A percentile compares a stretch with the other conserved stretches of the same genome.
Conservation (phyloP, 2,888 invertebrate species). For the Cantharis rustica region DNA sequence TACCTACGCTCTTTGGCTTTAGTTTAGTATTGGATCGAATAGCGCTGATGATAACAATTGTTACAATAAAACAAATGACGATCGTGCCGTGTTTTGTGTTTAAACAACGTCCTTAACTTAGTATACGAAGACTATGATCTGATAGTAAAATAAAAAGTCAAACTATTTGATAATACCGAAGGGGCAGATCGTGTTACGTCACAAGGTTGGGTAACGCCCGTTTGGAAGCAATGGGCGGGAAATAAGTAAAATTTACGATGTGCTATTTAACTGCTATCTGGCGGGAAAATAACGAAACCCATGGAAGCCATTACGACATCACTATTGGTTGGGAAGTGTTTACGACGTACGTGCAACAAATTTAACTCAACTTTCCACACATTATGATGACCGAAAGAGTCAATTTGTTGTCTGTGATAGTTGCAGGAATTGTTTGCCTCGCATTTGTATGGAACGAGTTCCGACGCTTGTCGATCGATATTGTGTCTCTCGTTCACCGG, state of each 20-base stretch:
- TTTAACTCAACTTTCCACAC: constrained; percentile 18
- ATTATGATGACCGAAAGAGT: constrained; percentile 26
- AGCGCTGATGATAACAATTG: not conserved
- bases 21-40: not conserved
- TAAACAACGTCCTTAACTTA: not conserved
- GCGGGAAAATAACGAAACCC: constrained; percentile 58
- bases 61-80: not conserved
- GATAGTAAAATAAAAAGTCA: constrained; percentile 24
- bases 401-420: constrained; percentile 55
- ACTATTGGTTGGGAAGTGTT: constrained; percentile 59
- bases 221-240: constrained; percentile 64
- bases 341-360: constrained; percentile 39
- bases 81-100: not conserved
- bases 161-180: constrained; percentile 36
- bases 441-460: not conserved
- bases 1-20: not conserved
- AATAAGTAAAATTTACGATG: constrained; percentile 59
- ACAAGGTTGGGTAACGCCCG: constrained; percentile 60
- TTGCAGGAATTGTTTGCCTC: constrained; percentile 39
- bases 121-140: constrained; percentile 5
- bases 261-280: constrained; percentile 63
- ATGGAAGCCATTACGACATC: constrained; percentile 65
- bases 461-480: not conserved
- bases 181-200: constrained; percentile 54
- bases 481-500: not conserved